phyloP scores from a whole-genome alignment of 1,140 invertebrate species.

The Odontomachus brunneus region DNA sequence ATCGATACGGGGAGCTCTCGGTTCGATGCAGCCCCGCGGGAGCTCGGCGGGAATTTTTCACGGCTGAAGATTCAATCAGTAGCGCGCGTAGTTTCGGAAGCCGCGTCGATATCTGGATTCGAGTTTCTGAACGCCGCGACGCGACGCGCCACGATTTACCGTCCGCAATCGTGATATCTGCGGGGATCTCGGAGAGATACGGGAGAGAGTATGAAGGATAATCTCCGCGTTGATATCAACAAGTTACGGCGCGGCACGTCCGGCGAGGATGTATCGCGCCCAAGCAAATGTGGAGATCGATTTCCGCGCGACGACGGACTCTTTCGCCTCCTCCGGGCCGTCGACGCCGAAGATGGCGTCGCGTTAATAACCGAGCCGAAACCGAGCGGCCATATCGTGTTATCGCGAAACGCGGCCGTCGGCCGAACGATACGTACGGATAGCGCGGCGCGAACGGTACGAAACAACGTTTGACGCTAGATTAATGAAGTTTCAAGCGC shows the following conservation, averaged over 20 bases:
- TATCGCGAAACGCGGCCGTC: background rate
- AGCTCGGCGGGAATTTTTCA: background rate
- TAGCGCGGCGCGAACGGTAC: background rate
- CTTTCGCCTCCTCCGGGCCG: too few relatives aligned
- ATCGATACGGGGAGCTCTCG: conserved; percentile 24
- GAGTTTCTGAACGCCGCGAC: background rate
- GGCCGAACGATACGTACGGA: conserved; percentile 4
- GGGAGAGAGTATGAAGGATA: too few relatives aligned
- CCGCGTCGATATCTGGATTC: background rate
- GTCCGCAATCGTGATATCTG: background rate
- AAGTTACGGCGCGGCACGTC: too few relatives aligned
- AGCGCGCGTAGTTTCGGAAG: background rate
- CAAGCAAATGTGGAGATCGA: too few relatives aligned
- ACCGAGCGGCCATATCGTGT: background rate
- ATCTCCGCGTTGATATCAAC: too few relatives aligned
- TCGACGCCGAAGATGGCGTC: too few relatives aligned
- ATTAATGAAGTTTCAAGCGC: conserved; percentile 57
- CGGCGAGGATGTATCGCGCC: too few relatives aligned
- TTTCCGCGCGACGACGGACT: too few relatives aligned
- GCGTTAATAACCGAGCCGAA: background rate
- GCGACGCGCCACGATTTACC: background rate
- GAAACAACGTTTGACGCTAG: conserved; percentile 49
- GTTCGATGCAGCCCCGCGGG: too few relatives aligned
- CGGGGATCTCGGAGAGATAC: too few relatives aligned
- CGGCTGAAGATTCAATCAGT: background rate